Evolutionary conservation across 2,888 invertebrate genomes (phyloP).

Genomic region (Campopleginae sp.): DNA sequence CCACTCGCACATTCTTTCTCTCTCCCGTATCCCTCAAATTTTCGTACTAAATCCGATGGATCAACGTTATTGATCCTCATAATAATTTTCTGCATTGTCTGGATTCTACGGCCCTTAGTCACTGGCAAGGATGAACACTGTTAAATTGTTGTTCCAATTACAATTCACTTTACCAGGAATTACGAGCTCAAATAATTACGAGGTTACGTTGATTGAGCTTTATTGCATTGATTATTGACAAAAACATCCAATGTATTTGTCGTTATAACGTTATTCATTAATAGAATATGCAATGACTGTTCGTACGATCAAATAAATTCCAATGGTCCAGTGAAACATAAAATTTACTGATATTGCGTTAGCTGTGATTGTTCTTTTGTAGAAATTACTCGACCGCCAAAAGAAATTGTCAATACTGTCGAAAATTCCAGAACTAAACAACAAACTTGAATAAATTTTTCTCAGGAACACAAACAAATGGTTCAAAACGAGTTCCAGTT

Average conservation of each 20-base stretch:
- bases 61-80: constrained; percentile 31
- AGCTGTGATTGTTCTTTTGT: background rate
- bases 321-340: background rate
- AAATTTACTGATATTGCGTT: background rate
- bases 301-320: background rate
- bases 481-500: too few species aligned
- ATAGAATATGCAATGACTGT: background rate
- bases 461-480: too few species aligned
- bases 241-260: background rate
- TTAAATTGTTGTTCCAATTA: background rate
- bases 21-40: constrained; percentile 31
- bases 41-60: constrained; percentile 21
- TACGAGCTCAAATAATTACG: background rate
- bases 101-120: background rate
- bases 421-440: too few species aligned
- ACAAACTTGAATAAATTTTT: too few species aligned
- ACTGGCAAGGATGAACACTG: constrained; percentile 9
- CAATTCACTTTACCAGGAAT: constrained; percentile 14
- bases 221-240: background rate
- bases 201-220: background rate
- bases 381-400: too few species aligned
- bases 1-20: constrained; percentile 1
- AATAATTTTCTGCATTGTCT: constrained; percentile 30
- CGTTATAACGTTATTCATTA: background rate
- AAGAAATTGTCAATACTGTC: too few species aligned